phyloP scores from a whole-genome alignment of 2,113 vertebrate species.

The Sinocyclocheilus grahami region DNA sequence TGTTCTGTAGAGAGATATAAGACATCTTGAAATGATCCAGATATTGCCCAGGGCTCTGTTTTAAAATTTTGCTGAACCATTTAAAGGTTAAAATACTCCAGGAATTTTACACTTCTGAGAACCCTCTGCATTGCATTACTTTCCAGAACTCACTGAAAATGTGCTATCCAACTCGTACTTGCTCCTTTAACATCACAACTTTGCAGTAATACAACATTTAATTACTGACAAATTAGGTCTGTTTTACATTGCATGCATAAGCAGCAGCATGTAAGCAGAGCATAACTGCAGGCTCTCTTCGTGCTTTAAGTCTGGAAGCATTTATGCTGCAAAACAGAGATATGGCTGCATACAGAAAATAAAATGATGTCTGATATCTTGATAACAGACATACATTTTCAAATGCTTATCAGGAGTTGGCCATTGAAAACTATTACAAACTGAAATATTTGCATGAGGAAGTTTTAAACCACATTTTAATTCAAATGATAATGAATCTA shows the following conservation, averaged over 20 bases:
- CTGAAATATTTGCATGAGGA: not conserved
- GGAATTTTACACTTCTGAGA: conserved; percentile 31
- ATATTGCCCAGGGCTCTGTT: conserved; percentile 17
- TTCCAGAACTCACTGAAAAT: not conserved
- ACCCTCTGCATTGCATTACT: conserved; percentile 10
- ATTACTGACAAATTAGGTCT: not conserved
- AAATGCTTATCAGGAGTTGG: not conserved
- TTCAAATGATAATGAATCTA: not conserved
- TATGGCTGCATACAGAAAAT: not conserved
- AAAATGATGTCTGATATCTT: not conserved
- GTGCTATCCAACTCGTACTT: not conserved
- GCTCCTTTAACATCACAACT: not conserved
- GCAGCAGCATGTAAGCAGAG: not conserved
- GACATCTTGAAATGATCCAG: conserved; percentile 21
- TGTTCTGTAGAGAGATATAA: conserved; percentile 11
- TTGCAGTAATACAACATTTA: not conserved
- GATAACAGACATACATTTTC: not conserved
- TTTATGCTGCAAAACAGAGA: not conserved
- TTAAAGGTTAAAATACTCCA: conserved; percentile 20
- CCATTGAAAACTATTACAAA: not conserved
- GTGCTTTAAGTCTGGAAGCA: not conserved
- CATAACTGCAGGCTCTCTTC: not conserved
- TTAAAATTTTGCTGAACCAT: not conserved
- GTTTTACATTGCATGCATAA: not conserved
- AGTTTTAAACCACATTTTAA: not conserved